Base-by-base conservation (phyloP, 2,888 invertebrate genomes). In the Bugula neritina region DNA sequence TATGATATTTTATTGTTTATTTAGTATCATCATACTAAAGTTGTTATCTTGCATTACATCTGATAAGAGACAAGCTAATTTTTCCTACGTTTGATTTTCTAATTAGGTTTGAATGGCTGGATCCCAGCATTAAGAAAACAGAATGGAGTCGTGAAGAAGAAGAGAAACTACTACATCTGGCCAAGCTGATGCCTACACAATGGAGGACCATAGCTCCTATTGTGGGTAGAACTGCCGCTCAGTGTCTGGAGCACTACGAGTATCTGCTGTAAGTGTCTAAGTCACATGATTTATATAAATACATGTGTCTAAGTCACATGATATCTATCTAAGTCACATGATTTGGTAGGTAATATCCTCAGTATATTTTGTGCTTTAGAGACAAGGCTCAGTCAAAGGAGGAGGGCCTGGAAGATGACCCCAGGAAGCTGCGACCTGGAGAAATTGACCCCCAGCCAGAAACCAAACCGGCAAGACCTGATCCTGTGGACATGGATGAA, bases 381-480 rank as follows among this genome's bases (percentile, higher is more conserved):
- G 99, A 84, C 75, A 84, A 84, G 74, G 84, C 84, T 2, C 83
- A 84, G 76, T 81, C 83, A 73, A 78, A 80, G 72, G 84, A 84
- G 72, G 79, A 81, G n/a, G 78, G 76, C 69, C 10, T 63, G 34
- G 83, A 83, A 34, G 83, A 99, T 86, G 98, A 99, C 85, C 97
- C 98, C 0, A 88, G 98, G 52, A 98, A 98, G 83, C 87, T 99
- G 57, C 96, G 96, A 83, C 98, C 98, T 0, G 99, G 99, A 34
- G 99, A 99, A 87, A 99, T 99, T 80, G 99, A 99, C 86, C 99
- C 99, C 0, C 98, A 98, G 86, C 99, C 99, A 13, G 99, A 99
- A 86, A 99, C 98, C 0, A 99, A 99, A 85, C 99, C 99, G 1
- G 99, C 99, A 0, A 88, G 98, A 71, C 99, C 99, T 0, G 99